Evolutionary conservation across 2,888 invertebrate genomes (phyloP).

Genomic region (Drosophila demipolita): DNA sequence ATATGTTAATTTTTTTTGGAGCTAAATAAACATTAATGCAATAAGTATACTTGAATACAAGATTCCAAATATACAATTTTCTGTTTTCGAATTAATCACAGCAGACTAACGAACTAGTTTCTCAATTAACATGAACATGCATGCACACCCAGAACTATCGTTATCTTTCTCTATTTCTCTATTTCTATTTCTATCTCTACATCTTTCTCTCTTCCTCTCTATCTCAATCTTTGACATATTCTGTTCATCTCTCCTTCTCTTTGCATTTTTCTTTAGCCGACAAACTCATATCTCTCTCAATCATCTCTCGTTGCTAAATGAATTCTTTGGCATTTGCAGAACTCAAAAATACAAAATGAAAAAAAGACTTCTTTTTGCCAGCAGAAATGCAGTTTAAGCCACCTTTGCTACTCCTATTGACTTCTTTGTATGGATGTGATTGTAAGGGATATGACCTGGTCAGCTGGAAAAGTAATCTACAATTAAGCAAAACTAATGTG

Average conservation of each 20-base stretch:
- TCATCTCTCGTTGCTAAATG: constrained; percentile 24
- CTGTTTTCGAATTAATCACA: not conserved
- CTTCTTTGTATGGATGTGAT: not conserved
- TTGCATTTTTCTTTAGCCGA: constrained; percentile 2
- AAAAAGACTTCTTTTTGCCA: constrained; percentile 7
- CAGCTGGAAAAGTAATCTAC: not conserved
- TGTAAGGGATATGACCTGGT: not conserved
- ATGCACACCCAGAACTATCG: not conserved
- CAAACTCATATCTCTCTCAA: constrained; percentile 23
- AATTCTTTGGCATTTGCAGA: constrained; percentile 28
- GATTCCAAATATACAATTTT: not conserved
- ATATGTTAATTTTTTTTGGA: not conserved
- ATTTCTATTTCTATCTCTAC: not conserved
- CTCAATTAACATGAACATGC: not conserved
- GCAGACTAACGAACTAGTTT: not conserved
- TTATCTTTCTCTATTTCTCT: not conserved
- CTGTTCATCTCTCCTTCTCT: too few species aligned
- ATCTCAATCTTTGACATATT: not conserved
- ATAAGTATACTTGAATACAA: not conserved
- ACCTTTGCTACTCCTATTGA: not conserved
- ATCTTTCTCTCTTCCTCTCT: not conserved
- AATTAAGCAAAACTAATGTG: not conserved
- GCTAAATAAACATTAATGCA: not conserved
- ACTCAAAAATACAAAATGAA: not conserved
- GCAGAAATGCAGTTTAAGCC: constrained; percentile 23